These are phyloP conservation scores for Chionis minor DNA, from an alignment of 2,113 vertebrate genomes.

Conservation along the genomic window DNA sequence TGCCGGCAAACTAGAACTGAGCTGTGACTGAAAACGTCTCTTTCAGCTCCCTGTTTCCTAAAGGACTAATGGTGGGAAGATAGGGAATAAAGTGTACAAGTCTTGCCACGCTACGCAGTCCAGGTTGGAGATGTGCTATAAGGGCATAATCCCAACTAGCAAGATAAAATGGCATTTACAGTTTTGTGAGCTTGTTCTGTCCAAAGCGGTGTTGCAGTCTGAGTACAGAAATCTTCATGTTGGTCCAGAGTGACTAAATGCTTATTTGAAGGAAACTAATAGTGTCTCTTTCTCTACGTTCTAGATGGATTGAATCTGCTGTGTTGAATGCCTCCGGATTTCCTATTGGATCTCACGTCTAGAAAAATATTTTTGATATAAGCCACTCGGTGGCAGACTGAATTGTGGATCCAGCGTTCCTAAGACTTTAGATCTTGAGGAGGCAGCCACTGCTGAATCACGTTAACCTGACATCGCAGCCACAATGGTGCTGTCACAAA, in stretches of 20 bases:
- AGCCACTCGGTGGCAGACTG: slow-evolving; percentile 77
- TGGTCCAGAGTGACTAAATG: neutral
- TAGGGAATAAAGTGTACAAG: neutral
- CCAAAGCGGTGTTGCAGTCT: neutral
- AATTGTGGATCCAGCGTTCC: slow-evolving; percentile 71
- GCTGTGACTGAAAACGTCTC: neutral
- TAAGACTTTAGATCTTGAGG: slow-evolving; percentile 78
- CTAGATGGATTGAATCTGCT: slow-evolving; percentile 91
- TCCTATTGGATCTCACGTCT: slow-evolving; percentile 69
- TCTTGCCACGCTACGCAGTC: neutral
- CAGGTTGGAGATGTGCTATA: neutral
- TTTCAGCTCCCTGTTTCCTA: neutral
- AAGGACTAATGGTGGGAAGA: neutral
- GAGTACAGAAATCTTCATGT: neutral
- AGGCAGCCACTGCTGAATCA: slow-evolving; percentile 79
- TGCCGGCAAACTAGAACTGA: neutral
- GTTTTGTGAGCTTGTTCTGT: neutral
- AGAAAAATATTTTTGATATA: slow-evolving; percentile 67
- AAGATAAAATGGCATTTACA: neutral
- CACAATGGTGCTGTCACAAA: slow-evolving; percentile 99
- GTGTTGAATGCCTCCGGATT: slow-evolving; percentile 85
- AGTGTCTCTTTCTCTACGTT: neutral
- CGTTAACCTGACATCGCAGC: slow-evolving; percentile 72
- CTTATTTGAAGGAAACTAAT: neutral
- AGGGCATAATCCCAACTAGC: neutral